These are phyloP conservation scores for Dendrolimus pini DNA, from an alignment of 2,888 invertebrate species.

Conservation along the genomic window DNA sequence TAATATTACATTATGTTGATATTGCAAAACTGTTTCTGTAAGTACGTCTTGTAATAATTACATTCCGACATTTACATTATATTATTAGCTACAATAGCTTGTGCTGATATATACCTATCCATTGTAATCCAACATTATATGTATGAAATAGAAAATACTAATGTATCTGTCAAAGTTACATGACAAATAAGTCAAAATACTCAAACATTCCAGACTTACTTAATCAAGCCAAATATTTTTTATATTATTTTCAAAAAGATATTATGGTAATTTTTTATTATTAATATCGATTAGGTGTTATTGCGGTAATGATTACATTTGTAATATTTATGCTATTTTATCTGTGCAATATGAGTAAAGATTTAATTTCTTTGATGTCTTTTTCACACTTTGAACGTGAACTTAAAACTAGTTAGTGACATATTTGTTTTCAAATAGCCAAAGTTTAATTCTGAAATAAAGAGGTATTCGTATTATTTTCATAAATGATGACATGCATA, in stretches of 20 bases:
- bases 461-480: no score
- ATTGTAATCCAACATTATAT: neutral
- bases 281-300: conserved; percentile 41
- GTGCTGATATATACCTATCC: neutral
- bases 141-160: conserved; percentile 6
- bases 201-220: conserved; percentile 29
- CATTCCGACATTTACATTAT: neutral
- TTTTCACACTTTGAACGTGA: neutral
- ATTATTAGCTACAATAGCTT: neutral
- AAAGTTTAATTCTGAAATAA: no score
- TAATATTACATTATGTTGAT: neutral
- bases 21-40: neutral
- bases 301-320: conserved; percentile 33
- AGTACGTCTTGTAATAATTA: no score
- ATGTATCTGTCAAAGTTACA: conserved; percentile 12
- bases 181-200: conserved; percentile 38
- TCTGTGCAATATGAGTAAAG: conserved; percentile 68
- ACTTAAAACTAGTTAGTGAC: no score
- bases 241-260: conserved; percentile 22
- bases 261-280: conserved; percentile 35
- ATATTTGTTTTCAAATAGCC: no score
- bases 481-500: no score
- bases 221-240: conserved; percentile 39
- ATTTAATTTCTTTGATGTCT: conserved; percentile 46
- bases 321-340: conserved; percentile 60